These are phyloP conservation scores for Philaethria dido DNA, from an alignment of 2,888 invertebrate species.

Conservation along the genomic window DNA sequence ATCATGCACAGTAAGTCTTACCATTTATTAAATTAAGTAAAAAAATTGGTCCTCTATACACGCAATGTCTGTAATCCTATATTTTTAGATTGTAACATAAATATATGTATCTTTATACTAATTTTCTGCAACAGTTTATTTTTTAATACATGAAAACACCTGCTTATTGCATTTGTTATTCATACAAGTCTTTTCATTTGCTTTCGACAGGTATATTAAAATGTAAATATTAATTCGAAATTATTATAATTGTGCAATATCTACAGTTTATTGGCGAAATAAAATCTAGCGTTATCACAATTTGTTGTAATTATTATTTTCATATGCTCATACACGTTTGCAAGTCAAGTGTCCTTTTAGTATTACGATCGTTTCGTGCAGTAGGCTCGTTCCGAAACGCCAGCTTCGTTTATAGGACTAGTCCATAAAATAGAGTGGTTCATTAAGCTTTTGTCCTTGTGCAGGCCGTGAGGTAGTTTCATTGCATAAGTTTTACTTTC, in stretches of 20 bases:
- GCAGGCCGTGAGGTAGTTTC: constrained; percentile 60
- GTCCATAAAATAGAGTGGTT: constrained; percentile 74
- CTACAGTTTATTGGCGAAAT: constrained; percentile 52
- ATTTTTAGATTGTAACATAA: background rate
- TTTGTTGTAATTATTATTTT: constrained; percentile 50
- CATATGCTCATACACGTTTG: constrained; percentile 58
- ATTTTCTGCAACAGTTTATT: constrained; percentile 12
- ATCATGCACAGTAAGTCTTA: constrained; percentile 79
- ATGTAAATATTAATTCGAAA: constrained; percentile 17
- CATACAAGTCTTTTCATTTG: constrained; percentile 15
- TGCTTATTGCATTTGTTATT: constrained; percentile 20
- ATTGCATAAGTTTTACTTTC: constrained; percentile 70
- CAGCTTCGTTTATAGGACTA: constrained; percentile 68
- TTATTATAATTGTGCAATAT: constrained; percentile 40
- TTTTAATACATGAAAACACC: constrained; percentile 13
- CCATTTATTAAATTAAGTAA: background rate
- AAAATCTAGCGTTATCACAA: constrained; percentile 55
- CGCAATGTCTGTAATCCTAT: too few relatives aligned
- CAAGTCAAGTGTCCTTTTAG: constrained; percentile 74
- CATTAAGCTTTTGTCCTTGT: constrained; percentile 65
- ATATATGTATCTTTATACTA: background rate
- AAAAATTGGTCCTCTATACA: too few relatives aligned
- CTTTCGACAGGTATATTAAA: constrained; percentile 25
- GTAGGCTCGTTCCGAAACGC: constrained; percentile 59
- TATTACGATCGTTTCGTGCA: constrained; percentile 59